Evolutionary conservation across 2,888 invertebrate species (phyloP), one percentile per base, ranked within the genome.

Genomic region (Desoria tigrina): DNA sequence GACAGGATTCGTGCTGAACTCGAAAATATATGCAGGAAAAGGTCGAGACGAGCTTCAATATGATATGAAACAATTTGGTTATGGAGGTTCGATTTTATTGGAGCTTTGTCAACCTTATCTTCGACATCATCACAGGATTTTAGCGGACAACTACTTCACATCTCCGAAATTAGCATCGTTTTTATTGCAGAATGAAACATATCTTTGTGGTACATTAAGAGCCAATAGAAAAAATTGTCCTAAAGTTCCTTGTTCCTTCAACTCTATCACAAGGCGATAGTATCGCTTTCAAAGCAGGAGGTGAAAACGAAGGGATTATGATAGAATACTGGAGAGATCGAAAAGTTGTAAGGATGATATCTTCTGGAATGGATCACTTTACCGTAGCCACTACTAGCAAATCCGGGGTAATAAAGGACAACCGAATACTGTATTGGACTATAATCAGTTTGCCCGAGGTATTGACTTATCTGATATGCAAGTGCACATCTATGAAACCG

Each of bases 171-270:
- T 60, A 9, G 60, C 65, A 0, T 1, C 2, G 0, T 24, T 23
- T 4, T n/a, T 60, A 16, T 16, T 54, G 9, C 2, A 7, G 2
- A 27, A 42, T 11, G 6, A 32, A 1, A 60, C 65, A 0, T 51
- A 60, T 32, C 18, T 60, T 0, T 42, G 59, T 21, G 65, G 65
- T 24, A 65, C 65, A n/a, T 42, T 73, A 2, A 50, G 70, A 55
- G 45, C 49, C 37, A 62, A 53, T 37, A 28, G 72, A 45, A 69
- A 68, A 39, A 50, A 65, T 18, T 26, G 58, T 1, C 72, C 68
- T 23, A 53, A 50, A 14, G 26, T 24, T 51, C 61, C n/a, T n/a
- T n/a, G n/a, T n/a, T n/a, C n/a, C n/a, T n/a, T n/a, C 66, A 37
- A 70, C 61, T 45, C n/a, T 64, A 23, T 55, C 67, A 53, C 62